Conservation (phyloP, 2,888 invertebrate species). For the Phymatocera aterrima region DNA sequence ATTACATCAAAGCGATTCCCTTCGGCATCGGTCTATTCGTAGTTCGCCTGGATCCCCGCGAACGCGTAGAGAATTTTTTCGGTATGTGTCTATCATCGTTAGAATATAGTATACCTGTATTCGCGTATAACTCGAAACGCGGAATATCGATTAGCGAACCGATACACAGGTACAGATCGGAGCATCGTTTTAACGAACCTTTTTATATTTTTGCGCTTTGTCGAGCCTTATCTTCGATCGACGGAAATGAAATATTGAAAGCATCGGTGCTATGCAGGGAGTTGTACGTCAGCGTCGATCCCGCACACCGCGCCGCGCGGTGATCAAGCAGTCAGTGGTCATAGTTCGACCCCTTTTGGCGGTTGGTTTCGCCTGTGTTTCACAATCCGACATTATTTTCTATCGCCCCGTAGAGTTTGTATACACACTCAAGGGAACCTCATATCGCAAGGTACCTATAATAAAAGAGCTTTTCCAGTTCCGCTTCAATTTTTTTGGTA, state of each 20-base stretch:
- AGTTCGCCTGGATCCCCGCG: not conserved
- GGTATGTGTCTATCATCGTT: not conserved
- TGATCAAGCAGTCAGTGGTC: no score
- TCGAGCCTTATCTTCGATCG: slow-evolving; percentile 31
- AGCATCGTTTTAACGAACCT: slow-evolving; percentile 27
- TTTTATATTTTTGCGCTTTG: slow-evolving; percentile 1
- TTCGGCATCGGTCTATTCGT: not conserved
- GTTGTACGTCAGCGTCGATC: no score
- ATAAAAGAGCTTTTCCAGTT: slow-evolving; percentile 22
- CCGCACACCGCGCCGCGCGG: no score
- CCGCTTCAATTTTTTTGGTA: not conserved
- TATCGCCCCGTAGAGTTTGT: slow-evolving; percentile 12
- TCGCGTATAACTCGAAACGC: not conserved
- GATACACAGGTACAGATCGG: not conserved
- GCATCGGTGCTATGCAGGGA: slow-evolving; percentile 21
- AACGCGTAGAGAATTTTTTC: not conserved
- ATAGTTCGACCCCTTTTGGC: slow-evolving; percentile 14
- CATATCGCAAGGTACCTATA: slow-evolving; percentile 20
- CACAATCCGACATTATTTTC: slow-evolving; percentile 38
- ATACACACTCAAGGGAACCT: slow-evolving; percentile 4
- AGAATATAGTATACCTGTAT: not conserved
- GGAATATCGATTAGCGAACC: not conserved
- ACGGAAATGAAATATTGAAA: slow-evolving; percentile 39
- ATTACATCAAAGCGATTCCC: not conserved
- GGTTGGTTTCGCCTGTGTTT: not conserved